These are phyloP conservation scores for Hipposideros larvatus DNA, from an alignment of 2,797 vertebrate genomes.

Conservation along the genomic window DNA sequence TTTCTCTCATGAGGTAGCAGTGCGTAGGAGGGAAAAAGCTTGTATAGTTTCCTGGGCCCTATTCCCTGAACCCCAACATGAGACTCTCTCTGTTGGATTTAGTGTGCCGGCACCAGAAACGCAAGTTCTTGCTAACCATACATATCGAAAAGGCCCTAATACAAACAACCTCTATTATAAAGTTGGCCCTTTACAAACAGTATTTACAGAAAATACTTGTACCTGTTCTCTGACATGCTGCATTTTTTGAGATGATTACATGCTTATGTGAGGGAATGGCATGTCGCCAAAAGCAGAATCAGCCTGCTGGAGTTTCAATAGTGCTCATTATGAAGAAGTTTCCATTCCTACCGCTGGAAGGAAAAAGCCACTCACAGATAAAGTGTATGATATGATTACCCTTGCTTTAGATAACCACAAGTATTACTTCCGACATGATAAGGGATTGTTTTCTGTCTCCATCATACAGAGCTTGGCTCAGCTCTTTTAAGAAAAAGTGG, in stretches of 20 bases:
- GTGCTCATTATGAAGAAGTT: constrained; percentile 88
- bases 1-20: constrained; percentile 75
- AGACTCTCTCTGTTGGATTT: constrained; percentile 85
- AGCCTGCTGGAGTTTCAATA: constrained; percentile 86
- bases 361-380: constrained; percentile 89
- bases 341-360: constrained; percentile 87
- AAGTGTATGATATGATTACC: constrained; percentile 86
- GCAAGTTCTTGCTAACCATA: constrained; percentile 86
- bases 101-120: constrained; percentile 84
- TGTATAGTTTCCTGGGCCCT: constrained; percentile 77
- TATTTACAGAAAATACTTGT: constrained; percentile 89
- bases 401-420: constrained; percentile 86
- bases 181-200: constrained; percentile 86
- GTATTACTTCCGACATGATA: constrained; percentile 88
- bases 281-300: constrained; percentile 89
- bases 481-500: constrained; percentile 85
- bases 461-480: constrained; percentile 80
- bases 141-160: constrained; percentile 83
- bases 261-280: constrained; percentile 95
- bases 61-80: constrained; percentile 71
- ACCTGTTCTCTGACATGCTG: constrained; percentile 93
- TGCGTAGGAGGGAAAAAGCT: constrained; percentile 74
- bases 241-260: constrained; percentile 93
- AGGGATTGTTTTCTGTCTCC: constrained; percentile 87
- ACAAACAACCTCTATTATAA: constrained; percentile 89